Base-by-base conservation (phyloP, 2,113 vertebrate species). In the Salvator merianae region DNA sequence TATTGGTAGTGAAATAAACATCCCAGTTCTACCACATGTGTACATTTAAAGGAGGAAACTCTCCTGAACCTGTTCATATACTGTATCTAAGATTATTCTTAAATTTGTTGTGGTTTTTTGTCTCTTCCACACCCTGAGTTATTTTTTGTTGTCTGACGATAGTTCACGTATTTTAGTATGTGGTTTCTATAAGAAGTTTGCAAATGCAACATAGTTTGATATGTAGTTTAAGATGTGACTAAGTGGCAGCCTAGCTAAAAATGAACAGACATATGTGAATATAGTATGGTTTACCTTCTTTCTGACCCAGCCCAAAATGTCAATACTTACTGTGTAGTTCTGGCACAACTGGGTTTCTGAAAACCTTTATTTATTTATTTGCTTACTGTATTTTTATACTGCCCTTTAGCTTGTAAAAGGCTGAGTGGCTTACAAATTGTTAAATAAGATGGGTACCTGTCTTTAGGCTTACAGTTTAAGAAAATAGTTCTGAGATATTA, bases 51-150 rank as follows among this genome's bases (percentile, higher is more conserved):
- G 59, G 79, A 82, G 62, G 53, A 87, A 75, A 47, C 24, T 83
- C 70, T 82, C 70, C 76, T 81, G 68, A 80, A 86, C n/a, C 40
- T 82, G 40, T 68, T 73, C 53, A n/a, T 69, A 63, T 79, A 63
- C 75, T 87, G 7, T 84, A 63, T 82, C 36, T 66, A 85, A 78
- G 75, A 72, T 73, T 86, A 75, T 78, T 83, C 86, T 84, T 84
- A 82, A 89, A 75, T 87, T 68, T 86, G 69, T 71, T 80, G 68
- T 85, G 83, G 59, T 71, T 88, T 86, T 86, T 34, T 90, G 76
- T 86, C 62, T 87, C 73, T 79, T 81, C 55, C 50, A 77, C 34
- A 75, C 43, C 32, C 50, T 79, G 68, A 72, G 66, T 86, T 74
- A 50, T 79, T 84, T 81, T 88, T 87, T 91, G 50, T 81, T 83